These are phyloP conservation scores for Sigmodon hispidus DNA, from an alignment of 2,113 vertebrate species.

Conservation along the genomic window DNA sequence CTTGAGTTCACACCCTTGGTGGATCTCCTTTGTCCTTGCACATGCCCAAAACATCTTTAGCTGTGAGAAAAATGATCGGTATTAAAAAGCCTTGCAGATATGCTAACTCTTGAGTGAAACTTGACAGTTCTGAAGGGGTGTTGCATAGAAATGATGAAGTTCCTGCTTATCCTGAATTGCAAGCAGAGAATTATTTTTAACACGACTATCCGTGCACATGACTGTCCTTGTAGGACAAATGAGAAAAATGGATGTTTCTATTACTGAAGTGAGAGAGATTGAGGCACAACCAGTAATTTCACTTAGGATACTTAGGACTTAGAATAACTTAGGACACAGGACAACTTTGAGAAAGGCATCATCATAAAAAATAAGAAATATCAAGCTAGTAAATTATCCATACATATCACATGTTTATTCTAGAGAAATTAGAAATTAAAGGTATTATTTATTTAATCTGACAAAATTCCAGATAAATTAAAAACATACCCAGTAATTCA, in stretches of 20 bases:
- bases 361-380: not conserved
- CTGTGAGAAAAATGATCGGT: conserved; percentile 15
- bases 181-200: conserved; percentile 71
- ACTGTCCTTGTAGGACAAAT: conserved; percentile 40
- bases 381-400: not conserved
- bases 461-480: not conserved
- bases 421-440: conserved; percentile 2
- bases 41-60: not conserved
- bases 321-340: not conserved
- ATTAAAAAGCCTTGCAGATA: conserved; percentile 54
- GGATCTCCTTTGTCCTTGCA: not conserved
- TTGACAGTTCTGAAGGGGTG: conserved; percentile 58
- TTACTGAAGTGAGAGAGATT: not conserved
- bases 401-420: not conserved
- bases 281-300: not conserved
- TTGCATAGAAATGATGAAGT: conserved; percentile 17
- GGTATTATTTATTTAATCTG: not conserved
- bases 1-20: not conserved
- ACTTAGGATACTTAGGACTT: not conserved
- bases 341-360: not conserved
- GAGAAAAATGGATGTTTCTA: conserved; percentile 23
- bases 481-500: not conserved
- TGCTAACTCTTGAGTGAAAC: conserved; percentile 57
- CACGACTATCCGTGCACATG: conserved; percentile 41
- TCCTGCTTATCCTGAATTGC: conserved; percentile 47